Evolutionary conservation across 1,140 invertebrate genomes (phyloP), one percentile per base, ranked within the genome.

Genomic region (Cephus cinctus): DNA sequence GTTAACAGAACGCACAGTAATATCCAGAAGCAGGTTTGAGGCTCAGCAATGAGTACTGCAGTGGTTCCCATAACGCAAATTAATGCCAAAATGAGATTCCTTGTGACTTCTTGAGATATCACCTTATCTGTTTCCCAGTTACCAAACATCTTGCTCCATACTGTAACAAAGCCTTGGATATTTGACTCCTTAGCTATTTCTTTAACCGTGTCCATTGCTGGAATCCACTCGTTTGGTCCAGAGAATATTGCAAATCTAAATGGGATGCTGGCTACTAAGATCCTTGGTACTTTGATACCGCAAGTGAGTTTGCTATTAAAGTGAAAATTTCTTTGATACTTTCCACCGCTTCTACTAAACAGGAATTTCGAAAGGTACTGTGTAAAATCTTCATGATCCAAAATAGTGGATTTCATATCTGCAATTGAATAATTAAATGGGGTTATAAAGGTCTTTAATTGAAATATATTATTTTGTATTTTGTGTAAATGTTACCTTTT

Each of bases 41-140:
- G 56, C 68, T 92, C 87, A n/a, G 88, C 88, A 61, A 94, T 90
- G 12, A 95, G 73, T 2, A 92, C 60, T 1, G 86, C 67, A 8
- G 91, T 92, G 32, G 89, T 90, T 11, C 85, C 60, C 81, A 93
- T 88, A 3, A 95, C 90, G 62, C 89, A 90, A 5, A 87, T 51
- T 39, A 92, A 74, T 0, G 91, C 90, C 38, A 94, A 67, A 19
- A 83, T 78, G 39, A 94, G 77, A 74, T 95, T 95, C 47, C 90
- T 79, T 41, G 86, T 83, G 1, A 94, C 82, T 75, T 91, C 88
- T 25, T 79, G 70, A 2, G 83, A 82, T 25, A 91, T 90, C 32
- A 88, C 78, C 68, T 90, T 87, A 63, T 91, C 87, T 0, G 87
- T 89, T 9, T 85, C 83, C 88, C 88, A 91, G 32, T 82, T 80